Evolutionary conservation across 2,113 vertebrate species (phyloP).

Genomic region (Actenoides hombroni): DNA sequence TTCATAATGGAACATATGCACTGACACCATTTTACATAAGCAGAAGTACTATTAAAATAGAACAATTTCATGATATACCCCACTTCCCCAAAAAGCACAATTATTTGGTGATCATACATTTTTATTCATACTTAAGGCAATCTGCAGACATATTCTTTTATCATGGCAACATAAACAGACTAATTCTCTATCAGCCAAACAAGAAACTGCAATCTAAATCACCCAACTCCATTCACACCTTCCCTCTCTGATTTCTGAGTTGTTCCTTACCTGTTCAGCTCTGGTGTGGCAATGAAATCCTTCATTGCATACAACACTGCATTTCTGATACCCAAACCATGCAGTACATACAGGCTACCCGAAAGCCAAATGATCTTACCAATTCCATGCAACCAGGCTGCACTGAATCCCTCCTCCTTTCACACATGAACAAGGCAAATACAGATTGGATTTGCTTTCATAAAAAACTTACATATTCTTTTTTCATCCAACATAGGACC

Average conservation of each 20-base stretch:
- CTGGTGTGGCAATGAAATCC: neutral
- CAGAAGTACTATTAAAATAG: neutral
- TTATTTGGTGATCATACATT: neutral
- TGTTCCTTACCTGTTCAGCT: neutral
- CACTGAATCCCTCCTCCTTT: neutral
- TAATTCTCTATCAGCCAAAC: neutral
- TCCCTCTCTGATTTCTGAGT: neutral
- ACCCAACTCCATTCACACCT: neutral
- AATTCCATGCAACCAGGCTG: neutral
- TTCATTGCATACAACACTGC: neutral
- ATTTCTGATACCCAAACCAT: neutral
- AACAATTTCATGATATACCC: neutral
- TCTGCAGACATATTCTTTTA: neutral
- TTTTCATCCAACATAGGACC: conserved; percentile 85
- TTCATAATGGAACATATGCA: neutral
- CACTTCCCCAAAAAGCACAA: neutral
- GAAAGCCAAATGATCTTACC: neutral
- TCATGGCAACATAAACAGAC: neutral
- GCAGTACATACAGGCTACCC: neutral
- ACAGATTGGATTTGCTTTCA: neutral
- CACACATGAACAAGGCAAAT: neutral
- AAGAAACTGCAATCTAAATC: neutral
- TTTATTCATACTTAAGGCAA: neutral
- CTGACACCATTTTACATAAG: neutral
- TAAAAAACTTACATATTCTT: conserved; percentile 82